These are phyloP conservation scores for Phocoena sinus DNA, from an alignment of 2,113 vertebrate species.

Conservation along the genomic window DNA sequence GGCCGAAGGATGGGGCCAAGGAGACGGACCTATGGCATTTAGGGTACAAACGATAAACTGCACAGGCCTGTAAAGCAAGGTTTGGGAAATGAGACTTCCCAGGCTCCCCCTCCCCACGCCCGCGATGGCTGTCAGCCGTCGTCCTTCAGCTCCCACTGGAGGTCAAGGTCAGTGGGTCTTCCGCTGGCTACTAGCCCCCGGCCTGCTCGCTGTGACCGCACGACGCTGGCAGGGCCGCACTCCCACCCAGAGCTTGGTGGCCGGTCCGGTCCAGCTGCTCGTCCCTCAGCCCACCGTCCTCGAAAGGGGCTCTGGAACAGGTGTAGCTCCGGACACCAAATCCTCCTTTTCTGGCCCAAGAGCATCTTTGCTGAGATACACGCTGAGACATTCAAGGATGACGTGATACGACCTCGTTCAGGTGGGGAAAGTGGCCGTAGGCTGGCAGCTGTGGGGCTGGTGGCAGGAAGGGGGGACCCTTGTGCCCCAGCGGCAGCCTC, in stretches of 20 bases:
- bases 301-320: background rate
- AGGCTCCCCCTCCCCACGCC: background rate
- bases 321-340: background rate
- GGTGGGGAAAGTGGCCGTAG: fast-evolving
- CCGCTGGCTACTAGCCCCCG: fast-evolving
- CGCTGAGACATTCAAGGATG: no score
- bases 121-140: background rate
- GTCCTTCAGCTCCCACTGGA: background rate
- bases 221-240: background rate
- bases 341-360: background rate
- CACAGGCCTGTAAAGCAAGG: no score
- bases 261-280: fast-evolving
- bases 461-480: background rate
- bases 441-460: background rate
- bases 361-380: fast-evolving
- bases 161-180: fast-evolving
- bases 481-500: background rate
- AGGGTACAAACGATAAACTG: fast-evolving
- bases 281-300: background rate
- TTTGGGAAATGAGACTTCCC: fast-evolving
- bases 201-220: fast-evolving
- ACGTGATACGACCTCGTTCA: fast-evolving
- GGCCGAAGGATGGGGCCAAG: background rate
- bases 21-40: fast-evolving
- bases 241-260: background rate